phyloP scores from a whole-genome alignment of 2,797 vertebrate genomes.

The Gymnocypris eckloni region DNA sequence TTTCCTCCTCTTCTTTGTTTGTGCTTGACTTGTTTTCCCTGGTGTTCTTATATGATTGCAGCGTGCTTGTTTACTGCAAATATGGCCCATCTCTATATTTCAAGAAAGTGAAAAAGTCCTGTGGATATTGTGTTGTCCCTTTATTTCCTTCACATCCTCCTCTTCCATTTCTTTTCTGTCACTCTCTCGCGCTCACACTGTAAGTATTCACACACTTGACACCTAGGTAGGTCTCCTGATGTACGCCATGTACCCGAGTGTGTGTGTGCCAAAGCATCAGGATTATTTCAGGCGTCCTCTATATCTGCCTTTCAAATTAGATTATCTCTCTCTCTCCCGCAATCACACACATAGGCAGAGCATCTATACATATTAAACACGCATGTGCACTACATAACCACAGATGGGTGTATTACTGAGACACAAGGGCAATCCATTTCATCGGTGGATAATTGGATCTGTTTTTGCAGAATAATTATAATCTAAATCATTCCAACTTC shows the following conservation, averaged over 20 bases:
- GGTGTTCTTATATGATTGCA: conserved; percentile 38
- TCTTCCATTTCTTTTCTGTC: conserved; percentile 26
- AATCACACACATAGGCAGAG: conserved; percentile 36
- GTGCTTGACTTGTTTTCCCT: conserved; percentile 39
- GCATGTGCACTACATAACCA: conserved; percentile 30
- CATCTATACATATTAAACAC: conserved; percentile 58
- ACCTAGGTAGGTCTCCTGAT: conserved; percentile 31
- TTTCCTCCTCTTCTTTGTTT: conserved; percentile 16
- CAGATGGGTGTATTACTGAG: conserved; percentile 34
- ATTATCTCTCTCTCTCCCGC: conserved; percentile 29
- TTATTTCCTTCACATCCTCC: conserved; percentile 7
- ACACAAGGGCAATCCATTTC: conserved; percentile 48
- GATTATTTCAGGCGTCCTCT: conserved; percentile 32
- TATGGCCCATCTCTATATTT: conserved; percentile 4
- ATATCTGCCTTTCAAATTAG: conserved; percentile 43
- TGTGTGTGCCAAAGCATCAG: conserved; percentile 11
- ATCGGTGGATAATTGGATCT: conserved; percentile 71
- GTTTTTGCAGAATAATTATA: conserved; percentile 77
- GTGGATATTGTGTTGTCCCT: conserved; percentile 20
- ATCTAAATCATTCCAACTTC: conserved; percentile 73
- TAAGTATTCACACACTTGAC: conserved; percentile 36
- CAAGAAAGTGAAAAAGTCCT: not conserved
- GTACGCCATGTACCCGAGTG: not conserved
- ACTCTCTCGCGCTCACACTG: not conserved
- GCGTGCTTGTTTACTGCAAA: conserved; percentile 13